phyloP scores from a whole-genome alignment of 2,797 vertebrate genomes.

The Anisognathus igniventris region DNA sequence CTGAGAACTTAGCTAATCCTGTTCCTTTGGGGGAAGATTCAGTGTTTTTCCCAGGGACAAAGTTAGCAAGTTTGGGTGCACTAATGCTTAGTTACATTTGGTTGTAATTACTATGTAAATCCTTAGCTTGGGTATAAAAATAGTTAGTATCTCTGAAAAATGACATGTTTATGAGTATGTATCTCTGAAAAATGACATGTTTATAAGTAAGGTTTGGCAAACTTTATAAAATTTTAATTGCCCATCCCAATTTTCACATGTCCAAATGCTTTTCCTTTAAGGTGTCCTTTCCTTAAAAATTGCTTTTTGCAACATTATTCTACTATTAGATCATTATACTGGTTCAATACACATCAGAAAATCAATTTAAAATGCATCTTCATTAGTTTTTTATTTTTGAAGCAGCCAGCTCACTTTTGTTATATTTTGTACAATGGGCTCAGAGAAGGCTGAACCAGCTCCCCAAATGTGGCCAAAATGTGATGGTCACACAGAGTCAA shows the following conservation, averaged over 20 bases:
- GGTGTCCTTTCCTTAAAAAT: not conserved
- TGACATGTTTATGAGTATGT: not conserved
- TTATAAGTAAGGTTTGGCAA: not conserved
- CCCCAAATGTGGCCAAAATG: accelerated
- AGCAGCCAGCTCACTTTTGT: not conserved
- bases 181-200: not conserved
- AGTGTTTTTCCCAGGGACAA: not conserved
- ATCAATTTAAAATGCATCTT: not conserved
- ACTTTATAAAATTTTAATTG: not conserved
- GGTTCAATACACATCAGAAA: not conserved
- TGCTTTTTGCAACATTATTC: not conserved
- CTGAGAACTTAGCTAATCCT: not conserved
- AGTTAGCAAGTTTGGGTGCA: not conserved
- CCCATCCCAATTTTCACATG: not conserved
- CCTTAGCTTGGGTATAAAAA: not conserved
- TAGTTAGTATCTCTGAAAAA: not conserved
- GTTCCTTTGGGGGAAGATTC: not conserved
- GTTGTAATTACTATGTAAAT: not conserved
- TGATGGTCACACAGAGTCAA: not conserved
- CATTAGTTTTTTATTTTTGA: not conserved
- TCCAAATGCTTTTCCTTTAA: not conserved
- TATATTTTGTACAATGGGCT: not conserved
- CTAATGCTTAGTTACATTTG: not conserved
- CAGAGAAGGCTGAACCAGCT: accelerated
- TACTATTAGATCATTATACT: not conserved